Conservation (phyloP, 2,888 invertebrate species). For the Drosophila parthenogenetica region DNA sequence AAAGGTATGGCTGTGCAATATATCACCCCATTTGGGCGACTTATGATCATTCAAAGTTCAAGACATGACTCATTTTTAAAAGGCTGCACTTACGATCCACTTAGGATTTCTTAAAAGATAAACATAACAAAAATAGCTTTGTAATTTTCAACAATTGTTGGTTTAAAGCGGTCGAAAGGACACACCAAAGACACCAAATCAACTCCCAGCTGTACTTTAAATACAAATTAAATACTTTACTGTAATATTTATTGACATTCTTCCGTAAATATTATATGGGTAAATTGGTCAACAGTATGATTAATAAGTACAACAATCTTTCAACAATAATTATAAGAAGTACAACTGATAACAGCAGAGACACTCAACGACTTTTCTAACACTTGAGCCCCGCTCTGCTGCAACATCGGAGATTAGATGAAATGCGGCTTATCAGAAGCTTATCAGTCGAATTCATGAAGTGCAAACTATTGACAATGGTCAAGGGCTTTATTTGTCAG, state of each 20-base stretch:
- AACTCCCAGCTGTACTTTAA: too few species aligned
- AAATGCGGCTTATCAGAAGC: constrained; percentile 37
- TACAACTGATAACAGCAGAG: neutral
- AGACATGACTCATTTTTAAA: too few species aligned
- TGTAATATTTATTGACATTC: neutral
- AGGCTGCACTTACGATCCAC: too few species aligned
- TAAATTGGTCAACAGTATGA: neutral
- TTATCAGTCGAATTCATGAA: constrained; percentile 32
- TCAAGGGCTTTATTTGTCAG: constrained; percentile 49
- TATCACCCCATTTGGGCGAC: too few species aligned
- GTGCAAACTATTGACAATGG: constrained; percentile 42
- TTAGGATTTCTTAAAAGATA: too few species aligned
- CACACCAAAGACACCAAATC: too few species aligned
- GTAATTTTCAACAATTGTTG: too few species aligned
- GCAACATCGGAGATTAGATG: constrained; percentile 5
- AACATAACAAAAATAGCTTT: too few species aligned
- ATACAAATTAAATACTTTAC: too few species aligned
- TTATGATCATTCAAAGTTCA: too few species aligned
- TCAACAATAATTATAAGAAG: constrained; percentile 6
- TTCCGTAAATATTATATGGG: constrained; percentile 2
- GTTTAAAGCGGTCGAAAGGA: too few species aligned
- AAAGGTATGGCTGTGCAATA: too few species aligned
- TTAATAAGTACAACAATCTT: constrained; percentile 6
- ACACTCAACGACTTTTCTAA: constrained; percentile 5
- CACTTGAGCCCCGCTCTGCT: constrained; percentile 9